These are phyloP conservation scores for Prochilodus magdalenae DNA, from an alignment of 2,113 vertebrate genomes.

Conservation along the genomic window DNA sequence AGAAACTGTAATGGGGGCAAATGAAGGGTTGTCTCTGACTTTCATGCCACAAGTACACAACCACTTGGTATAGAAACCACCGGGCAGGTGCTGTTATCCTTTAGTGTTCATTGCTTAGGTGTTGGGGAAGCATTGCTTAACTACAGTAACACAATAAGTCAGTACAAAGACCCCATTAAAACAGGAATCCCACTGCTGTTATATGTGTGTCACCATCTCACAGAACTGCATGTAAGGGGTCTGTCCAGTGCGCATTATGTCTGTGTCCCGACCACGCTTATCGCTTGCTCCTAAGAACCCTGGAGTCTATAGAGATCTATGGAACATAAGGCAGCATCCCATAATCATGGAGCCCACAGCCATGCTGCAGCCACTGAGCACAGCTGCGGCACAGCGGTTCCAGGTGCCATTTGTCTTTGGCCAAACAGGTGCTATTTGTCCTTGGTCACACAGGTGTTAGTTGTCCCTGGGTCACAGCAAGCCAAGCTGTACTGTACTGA, in stretches of 20 bases:
- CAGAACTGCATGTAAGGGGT: no score
- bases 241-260: not conserved
- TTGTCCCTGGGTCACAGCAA: conserved; percentile 23
- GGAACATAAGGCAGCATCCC: not conserved
- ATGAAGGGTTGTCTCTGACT: no score
- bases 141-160: no score
- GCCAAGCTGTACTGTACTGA: conserved; percentile 21
- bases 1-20: no score
- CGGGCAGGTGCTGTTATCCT: no score
- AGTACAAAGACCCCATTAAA: no score
- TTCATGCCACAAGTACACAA: no score
- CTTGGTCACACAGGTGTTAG: conserved; percentile 33
- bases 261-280: not conserved
- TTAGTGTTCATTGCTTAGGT: no score
- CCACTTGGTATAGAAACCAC: no score
- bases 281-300: not conserved
- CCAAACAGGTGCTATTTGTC: conserved; percentile 40
- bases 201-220: no score
- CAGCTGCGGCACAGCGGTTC: conserved; percentile 2
- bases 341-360: not conserved
- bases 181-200: no score
- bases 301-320: not conserved
- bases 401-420: not conserved
- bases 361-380: not conserved
- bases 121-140: no score